Evolutionary conservation across 2,113 vertebrate genomes (phyloP).

Genomic region (Falcunculus frontatus): DNA sequence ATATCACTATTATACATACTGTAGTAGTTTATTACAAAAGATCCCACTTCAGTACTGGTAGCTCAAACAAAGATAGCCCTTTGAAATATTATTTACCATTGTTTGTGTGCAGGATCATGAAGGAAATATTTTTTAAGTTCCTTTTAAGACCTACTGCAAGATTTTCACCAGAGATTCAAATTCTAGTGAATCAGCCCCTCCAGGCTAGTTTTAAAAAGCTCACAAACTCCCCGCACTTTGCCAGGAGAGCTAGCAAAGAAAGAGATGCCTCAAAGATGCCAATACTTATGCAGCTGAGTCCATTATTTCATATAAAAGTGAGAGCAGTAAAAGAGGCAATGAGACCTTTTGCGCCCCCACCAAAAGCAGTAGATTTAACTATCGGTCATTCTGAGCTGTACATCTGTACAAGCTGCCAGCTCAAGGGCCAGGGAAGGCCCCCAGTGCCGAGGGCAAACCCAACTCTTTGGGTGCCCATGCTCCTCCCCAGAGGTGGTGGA

Average conservation of each 20-base stretch:
- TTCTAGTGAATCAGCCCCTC: neutral
- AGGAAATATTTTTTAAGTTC: constrained; percentile 33
- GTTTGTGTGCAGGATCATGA: constrained; percentile 1
- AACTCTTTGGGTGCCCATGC: fast-evolving
- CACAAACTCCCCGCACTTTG: neutral
- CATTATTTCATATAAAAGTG: neutral
- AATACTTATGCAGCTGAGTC: neutral
- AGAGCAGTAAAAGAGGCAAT: neutral
- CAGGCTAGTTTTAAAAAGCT: constrained; percentile 1
- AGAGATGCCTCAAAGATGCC: neutral
- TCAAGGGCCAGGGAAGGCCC: neutral
- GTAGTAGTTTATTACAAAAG: constrained; percentile 42
- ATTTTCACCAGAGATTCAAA: neutral
- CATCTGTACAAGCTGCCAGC: neutral
- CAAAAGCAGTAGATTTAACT: neutral
- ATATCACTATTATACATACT: constrained; percentile 42
- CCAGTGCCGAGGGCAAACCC: fast-evolving
- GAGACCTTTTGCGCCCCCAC: neutral
- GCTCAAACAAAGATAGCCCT: constrained; percentile 14
- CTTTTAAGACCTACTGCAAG: neutral
- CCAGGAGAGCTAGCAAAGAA: neutral
- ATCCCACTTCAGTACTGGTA: neutral
- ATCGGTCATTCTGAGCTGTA: neutral
- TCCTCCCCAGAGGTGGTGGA: neutral
- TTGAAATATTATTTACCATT: constrained; percentile 11